These are phyloP conservation scores for Antechinus flavipes DNA, from an alignment of 2,113 vertebrate genomes.

Conservation along the genomic window DNA sequence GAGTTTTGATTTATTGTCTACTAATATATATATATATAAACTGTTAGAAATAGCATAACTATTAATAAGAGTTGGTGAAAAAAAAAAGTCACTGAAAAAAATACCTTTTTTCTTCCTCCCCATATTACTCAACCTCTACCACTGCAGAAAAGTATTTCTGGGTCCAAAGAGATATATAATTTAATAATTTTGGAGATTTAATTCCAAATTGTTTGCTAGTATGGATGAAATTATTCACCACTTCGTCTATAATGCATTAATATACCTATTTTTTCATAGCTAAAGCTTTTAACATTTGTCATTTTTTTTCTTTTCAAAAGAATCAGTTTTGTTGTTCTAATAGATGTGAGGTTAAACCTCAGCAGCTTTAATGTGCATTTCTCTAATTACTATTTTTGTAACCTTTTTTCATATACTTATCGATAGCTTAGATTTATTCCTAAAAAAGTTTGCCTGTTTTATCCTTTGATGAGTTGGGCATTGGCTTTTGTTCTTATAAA, in stretches of 20 bases:
- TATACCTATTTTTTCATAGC: not conserved
- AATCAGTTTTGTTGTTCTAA: not conserved
- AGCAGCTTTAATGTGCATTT: not conserved
- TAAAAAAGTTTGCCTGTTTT: not conserved
- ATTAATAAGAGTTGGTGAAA: not conserved
- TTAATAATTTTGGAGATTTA: not conserved
- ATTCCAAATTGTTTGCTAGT: not conserved
- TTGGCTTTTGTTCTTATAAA: not conserved
- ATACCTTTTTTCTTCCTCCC: not conserved
- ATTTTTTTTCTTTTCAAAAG: not conserved
- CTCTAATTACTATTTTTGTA: not conserved
- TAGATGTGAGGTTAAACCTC: not conserved
- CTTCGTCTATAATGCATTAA: not conserved
- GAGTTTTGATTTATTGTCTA: conserved; percentile 3
- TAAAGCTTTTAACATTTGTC: not conserved
- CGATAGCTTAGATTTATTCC: not conserved
- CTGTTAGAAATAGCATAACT: not conserved
- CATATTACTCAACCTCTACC: not conserved
- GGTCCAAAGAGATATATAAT: not conserved
- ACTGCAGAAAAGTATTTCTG: not conserved
- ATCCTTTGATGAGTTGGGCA: not conserved
- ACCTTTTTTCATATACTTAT: not conserved
- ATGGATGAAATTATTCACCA: not conserved
- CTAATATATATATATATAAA: conserved; percentile 38
- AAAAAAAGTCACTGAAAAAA: not conserved